Conservation (phyloP, 2,888 invertebrate genomes). For the Cryptus viduatorius region DNA sequence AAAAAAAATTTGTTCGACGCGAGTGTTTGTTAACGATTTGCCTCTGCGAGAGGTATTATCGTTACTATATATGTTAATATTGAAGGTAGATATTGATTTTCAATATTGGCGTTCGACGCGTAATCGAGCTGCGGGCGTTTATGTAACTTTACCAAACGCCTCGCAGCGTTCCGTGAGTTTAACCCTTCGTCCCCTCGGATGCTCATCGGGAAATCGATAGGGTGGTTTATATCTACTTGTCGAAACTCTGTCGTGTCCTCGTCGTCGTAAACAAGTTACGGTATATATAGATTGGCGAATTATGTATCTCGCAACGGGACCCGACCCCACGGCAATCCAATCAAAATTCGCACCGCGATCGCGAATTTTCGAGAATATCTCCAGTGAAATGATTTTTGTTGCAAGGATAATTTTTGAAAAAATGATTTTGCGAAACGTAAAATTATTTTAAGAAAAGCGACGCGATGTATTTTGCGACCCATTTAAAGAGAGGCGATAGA, state of each 20-base stretch:
- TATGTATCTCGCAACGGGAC: background rate
- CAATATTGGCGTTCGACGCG: slow-evolving; percentile 25
- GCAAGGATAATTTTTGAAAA: too few species aligned
- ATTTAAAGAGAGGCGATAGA: too few species aligned
- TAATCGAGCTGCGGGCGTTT: slow-evolving; percentile 28
- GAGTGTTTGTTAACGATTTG: background rate
- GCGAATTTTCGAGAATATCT: too few species aligned
- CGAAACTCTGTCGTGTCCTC: slow-evolving; percentile 5
- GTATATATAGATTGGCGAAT: background rate
- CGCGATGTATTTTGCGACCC: too few species aligned
- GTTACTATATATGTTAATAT: background rate
- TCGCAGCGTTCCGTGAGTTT: background rate
- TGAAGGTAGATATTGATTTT: background rate
- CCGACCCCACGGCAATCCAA: too few species aligned
- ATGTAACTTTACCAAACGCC: slow-evolving; percentile 5
- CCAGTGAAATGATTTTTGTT: too few species aligned
- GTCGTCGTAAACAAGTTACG: slow-evolving; percentile 24
- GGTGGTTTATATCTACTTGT: slow-evolving; percentile 3
- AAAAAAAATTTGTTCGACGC: background rate
- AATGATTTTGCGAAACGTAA: too few species aligned
- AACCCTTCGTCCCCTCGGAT: background rate
- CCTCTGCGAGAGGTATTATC: background rate
- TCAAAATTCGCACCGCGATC: too few species aligned
- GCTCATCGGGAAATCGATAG: slow-evolving; percentile 41
- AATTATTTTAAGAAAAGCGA: too few species aligned